Evolutionary conservation across 2,797 vertebrate species (phyloP).

Genomic region (Peromyscus eremicus): DNA sequence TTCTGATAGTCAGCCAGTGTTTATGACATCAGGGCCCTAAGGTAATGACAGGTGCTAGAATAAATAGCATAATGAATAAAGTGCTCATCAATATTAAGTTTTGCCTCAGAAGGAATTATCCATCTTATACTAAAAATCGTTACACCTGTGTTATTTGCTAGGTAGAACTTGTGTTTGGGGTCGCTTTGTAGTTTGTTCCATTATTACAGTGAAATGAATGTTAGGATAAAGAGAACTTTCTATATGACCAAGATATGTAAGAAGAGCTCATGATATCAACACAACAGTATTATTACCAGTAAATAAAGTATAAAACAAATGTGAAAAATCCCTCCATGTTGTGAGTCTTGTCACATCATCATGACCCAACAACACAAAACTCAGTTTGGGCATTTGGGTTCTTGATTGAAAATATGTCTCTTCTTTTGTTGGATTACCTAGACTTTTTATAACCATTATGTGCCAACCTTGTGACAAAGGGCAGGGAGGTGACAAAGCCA

Average conservation of each 20-base stretch:
- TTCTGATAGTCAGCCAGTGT: not conserved
- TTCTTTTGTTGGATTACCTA: not conserved
- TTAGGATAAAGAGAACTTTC: not conserved
- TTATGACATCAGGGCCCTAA: not conserved
- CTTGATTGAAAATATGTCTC: constrained; percentile 41
- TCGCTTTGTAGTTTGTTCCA: not conserved
- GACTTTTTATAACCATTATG: constrained; percentile 27
- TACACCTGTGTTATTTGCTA: not conserved
- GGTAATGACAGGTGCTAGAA: not conserved
- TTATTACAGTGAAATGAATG: not conserved
- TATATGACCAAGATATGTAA: not conserved
- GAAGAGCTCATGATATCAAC: not conserved
- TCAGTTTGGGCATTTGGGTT: not conserved
- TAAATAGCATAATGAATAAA: not conserved
- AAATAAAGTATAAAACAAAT: not conserved
- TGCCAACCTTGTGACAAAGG: not conserved
- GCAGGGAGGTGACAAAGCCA: not conserved
- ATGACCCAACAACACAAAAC: not conserved
- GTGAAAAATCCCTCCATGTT: not conserved
- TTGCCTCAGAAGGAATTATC: not conserved
- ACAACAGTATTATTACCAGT: not conserved
- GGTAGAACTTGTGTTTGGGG: not conserved
- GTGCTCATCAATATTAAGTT: not conserved
- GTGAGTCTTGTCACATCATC: not conserved
- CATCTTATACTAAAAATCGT: not conserved